Evolutionary conservation across 2,797 vertebrate species (phyloP).

Genomic region (Diceros bicornis): DNA sequence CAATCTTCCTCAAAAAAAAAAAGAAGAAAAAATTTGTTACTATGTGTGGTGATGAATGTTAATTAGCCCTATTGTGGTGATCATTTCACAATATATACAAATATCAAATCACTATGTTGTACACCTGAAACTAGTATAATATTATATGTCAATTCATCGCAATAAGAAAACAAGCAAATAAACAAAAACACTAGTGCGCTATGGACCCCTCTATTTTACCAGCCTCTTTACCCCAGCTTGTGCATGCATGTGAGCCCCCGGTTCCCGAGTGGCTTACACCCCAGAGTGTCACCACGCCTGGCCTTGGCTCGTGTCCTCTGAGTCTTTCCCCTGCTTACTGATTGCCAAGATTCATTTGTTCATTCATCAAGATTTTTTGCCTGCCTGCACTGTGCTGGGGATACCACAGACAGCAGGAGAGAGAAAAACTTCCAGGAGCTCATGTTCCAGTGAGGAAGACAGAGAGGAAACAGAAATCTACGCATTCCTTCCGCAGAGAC

Average conservation of each 20-base stretch:
- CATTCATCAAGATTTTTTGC: neutral
- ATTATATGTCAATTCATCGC: neutral
- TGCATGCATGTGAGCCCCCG: accelerated
- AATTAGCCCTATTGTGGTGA: neutral
- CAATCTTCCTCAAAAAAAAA: no score
- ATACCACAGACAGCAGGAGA: neutral
- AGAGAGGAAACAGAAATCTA: neutral
- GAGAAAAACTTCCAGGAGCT: neutral
- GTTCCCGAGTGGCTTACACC: neutral
- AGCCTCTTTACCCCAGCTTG: neutral
- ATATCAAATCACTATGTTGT: neutral
- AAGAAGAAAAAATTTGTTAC: neutral
- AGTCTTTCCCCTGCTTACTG: neutral
- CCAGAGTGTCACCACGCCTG: neutral
- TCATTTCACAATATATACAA: neutral
- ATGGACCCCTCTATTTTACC: neutral
- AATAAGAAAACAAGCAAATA: neutral
- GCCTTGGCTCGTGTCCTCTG: neutral
- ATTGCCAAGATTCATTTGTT: neutral
- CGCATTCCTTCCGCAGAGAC: neutral
- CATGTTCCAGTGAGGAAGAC: neutral
- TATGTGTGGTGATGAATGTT: neutral
- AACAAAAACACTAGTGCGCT: neutral
- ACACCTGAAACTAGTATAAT: neutral
- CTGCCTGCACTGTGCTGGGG: neutral